Base-by-base conservation (phyloP, 1,140 invertebrate species). In the Dryas iulia region DNA sequence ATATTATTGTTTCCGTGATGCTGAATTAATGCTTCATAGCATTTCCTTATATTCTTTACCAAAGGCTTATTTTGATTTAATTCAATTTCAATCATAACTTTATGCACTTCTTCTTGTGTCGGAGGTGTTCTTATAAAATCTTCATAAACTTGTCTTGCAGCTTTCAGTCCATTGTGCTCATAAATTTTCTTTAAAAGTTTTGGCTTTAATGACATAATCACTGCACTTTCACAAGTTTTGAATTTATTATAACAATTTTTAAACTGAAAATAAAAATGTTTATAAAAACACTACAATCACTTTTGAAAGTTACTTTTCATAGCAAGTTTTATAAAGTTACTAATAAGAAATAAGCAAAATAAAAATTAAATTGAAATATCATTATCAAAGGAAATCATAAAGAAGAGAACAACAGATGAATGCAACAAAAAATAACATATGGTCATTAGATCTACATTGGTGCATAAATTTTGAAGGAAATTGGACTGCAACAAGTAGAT, bases 181-280 rank as follows among this genome's bases (percentile, higher is more conserved):
- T 86, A 91, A 52, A 85, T 81, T 80, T 91, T 90, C 56, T 82
- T 72, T 0, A 91, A 64, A 56, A 91, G 72, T 77, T 89, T 91
- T 25, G 87, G 87, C 65, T 91, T 91, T 3, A 91, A 63, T 23
- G 81, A 75, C 28, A 90, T 67, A 11, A 89, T 5, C 47, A 86
- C 66, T 47, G 74, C 56, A 77, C 77, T 85, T 61, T 91, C 89
- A 76, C 89, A 90, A 33, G 73, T 81, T 62, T 84, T 78, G 35
- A 90, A 87, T 66, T 79, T 85, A 57, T 79, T 79, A 59, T 84
- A 82, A n/a, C 86, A 79, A 53, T 76, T 84, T 59, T 84, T 87
- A 4, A 91, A 64, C 89, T 91, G 74, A 56, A 90, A 91, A 61
- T 64, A 79, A 77, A 61, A 67, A 25, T 25, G 58, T 58, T 53